Evolutionary conservation across 2,113 vertebrate species (phyloP).

Genomic region (Hirundichthys speculiger): DNA sequence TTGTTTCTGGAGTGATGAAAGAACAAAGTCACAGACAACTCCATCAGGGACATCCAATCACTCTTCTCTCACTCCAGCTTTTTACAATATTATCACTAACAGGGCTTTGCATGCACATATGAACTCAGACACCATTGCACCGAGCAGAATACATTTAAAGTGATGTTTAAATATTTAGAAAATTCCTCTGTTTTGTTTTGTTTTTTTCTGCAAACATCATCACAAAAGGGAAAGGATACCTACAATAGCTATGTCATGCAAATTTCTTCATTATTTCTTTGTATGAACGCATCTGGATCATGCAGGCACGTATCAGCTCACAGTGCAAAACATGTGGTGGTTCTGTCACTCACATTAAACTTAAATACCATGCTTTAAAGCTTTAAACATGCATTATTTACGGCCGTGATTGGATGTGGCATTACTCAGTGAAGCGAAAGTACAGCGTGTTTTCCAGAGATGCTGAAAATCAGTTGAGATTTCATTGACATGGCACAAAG

Average conservation of each 20-base stretch:
- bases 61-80: conserved; percentile 9
- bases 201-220: background rate
- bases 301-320: conserved; percentile 9
- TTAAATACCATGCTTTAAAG: conserved; percentile 55
- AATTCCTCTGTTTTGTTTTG: no score
- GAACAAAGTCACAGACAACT: conserved; percentile 25
- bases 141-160: no score
- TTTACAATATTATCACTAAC: background rate
- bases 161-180: no score
- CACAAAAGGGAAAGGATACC: no score
- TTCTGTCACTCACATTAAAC: conserved; percentile 43
- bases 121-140: background rate
- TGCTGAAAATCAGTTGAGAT: conserved; percentile 58
- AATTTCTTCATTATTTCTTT: conserved; percentile 9
- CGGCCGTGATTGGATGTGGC: conserved; percentile 56
- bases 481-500: conserved; percentile 53
- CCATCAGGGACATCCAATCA: conserved; percentile 16
- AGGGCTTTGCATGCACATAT: conserved; percentile 1
- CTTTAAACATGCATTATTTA: conserved; percentile 66
- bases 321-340: conserved; percentile 31
- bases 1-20: conserved; percentile 25
- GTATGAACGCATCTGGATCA: conserved; percentile 21
- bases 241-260: conserved; percentile 14
- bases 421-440: conserved; percentile 53
- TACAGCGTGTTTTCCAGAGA: conserved; percentile 37